These are phyloP conservation scores for Cyprinodon diabolis DNA, from an alignment of 2,797 vertebrate species.

Conservation along the genomic window DNA sequence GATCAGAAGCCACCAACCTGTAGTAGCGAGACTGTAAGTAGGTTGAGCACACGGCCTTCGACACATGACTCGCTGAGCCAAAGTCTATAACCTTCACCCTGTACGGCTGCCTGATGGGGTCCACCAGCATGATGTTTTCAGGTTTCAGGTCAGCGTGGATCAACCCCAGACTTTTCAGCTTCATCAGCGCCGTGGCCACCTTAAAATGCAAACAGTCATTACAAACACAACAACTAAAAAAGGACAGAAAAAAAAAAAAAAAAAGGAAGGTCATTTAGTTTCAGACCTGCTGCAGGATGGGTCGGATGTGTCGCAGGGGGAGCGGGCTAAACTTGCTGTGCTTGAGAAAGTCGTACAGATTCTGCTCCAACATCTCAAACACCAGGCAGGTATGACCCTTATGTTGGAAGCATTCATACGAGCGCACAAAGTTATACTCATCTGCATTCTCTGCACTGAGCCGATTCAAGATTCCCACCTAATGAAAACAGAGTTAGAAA, in stretches of 20 bases:
- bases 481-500: conserved; percentile 10
- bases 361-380: conserved; percentile 99
- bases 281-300: conserved; percentile 81
- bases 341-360: conserved; percentile 98
- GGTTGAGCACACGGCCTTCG: conserved; percentile 98
- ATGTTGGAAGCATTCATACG: conserved; percentile 99
- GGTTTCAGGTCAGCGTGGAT: conserved; percentile 99
- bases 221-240: not conserved
- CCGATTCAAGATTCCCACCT: conserved; percentile 97
- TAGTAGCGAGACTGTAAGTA: conserved; percentile 99
- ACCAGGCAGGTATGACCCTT: conserved; percentile 98
- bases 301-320: conserved; percentile 86
- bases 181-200: conserved; percentile 98
- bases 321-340: conserved; percentile 99
- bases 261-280: not conserved
- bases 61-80: conserved; percentile 97
- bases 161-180: conserved; percentile 95
- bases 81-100: conserved; percentile 99
- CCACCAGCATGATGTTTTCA: conserved; percentile 99
- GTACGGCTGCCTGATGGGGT: conserved; percentile 94
- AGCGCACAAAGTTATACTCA: conserved; percentile 98
- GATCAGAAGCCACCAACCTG: conserved; percentile 79
- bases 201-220: conserved; percentile 47
- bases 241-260: not conserved
- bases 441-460: conserved; percentile 96